Base-by-base conservation (phyloP, 1,140 invertebrate genomes). In the Bombus waltoni region DNA sequence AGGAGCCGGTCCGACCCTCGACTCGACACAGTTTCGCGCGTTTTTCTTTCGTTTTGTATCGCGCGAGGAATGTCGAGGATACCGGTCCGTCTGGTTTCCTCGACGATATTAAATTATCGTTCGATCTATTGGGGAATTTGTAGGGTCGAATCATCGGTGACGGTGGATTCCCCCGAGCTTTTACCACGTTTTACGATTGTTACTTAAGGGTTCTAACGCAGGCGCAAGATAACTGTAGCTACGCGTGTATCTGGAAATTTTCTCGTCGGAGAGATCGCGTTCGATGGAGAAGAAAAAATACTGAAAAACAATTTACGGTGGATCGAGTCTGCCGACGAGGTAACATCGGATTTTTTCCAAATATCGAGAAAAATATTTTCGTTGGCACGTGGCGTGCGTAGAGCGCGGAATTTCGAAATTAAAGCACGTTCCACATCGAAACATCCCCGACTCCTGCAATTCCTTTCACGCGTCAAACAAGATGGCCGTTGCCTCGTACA, bases 321-420 rank as follows among this genome's bases (percentile, higher is more conserved):
- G 66, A 68, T 35, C 62, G 68, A 28, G 35, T 71, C 25, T 40
- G 38, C 22, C 38, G 38, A 71, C 22, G 40, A 83, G 74, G 71
- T 80, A 76, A 6, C 73, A 32, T 40, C 74, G 76, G 65, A 84
- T 91, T 92, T 91, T 93, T 93, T 35, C 53, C 38, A 5, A 65
- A 82, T 74, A 66, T 53, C 57, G 40, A 25, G 13, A 65, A 82
- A 81, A 82, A 75, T 75, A 75, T 47, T 59, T 65, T 38, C 72
- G 59, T 1, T n/a, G 81, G 81, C 28, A 75, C 75, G 5, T 25
- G 53, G 8, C 5, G 22, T 72, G 25, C 40, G 57, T 35, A 73
- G 47, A 13, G 28, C 5, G 40, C 13, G 70, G 70, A 83, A 84
- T 66, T 82, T 81, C 47, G 87, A 87, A 88, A 88, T 78, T 75